phyloP scores from a whole-genome alignment of 2,888 invertebrate genomes.

The Syrista parreyssii region DNA sequence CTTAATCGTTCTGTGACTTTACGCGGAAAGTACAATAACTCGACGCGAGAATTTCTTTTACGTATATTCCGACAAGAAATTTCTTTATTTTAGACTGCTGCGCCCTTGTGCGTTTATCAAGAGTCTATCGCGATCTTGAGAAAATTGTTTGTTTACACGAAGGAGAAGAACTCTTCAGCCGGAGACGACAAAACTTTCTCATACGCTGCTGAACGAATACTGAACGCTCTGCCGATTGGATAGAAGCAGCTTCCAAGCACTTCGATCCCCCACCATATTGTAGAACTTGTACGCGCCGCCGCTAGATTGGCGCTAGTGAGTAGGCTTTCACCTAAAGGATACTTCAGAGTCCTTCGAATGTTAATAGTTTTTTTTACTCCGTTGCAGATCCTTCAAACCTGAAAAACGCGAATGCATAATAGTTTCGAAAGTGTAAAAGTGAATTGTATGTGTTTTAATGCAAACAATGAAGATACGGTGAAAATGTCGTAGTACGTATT shows the following conservation, averaged over 20 bases:
- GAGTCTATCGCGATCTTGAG: neutral
- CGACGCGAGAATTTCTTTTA: neutral
- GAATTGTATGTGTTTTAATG: neutral
- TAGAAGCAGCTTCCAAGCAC: neutral
- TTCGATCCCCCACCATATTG: neutral
- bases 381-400: neutral
- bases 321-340: slow-evolving; percentile 24
- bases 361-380: neutral
- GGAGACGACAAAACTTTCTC: neutral
- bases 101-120: neutral
- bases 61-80: neutral
- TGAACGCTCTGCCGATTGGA: neutral
- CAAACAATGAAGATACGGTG: neutral
- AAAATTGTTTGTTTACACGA: neutral
- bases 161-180: neutral
- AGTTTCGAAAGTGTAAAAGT: neutral
- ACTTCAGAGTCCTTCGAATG: neutral
- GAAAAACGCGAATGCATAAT: neutral
- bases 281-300: slow-evolving; percentile 23
- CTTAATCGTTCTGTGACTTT: neutral
- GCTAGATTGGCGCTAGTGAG: slow-evolving; percentile 45
- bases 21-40: neutral
- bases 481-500: neutral
- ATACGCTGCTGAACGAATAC: neutral
- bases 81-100: neutral